Percentiles rank a stretch among this genome's conserved stretches.
Evolutionary conservation across 1,140 invertebrate species (phyloP).

Genomic region (Monomorium pharaonis): DNA sequence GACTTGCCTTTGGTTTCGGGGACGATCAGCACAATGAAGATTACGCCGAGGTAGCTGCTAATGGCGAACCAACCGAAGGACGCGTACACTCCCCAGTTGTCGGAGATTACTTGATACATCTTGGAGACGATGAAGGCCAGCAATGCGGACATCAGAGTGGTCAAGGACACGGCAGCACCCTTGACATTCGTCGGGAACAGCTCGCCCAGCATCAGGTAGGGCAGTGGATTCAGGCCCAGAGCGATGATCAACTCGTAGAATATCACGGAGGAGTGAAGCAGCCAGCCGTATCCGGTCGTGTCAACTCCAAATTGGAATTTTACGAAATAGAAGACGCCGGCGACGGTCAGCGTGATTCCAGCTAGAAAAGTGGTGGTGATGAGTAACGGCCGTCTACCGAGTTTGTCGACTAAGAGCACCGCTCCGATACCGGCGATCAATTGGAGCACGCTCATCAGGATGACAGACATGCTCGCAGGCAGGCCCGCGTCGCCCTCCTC

Average conservation of each 20-base stretch:
- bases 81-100: constrained; percentile 85
- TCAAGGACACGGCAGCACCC: constrained; percentile 85
- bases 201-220: constrained; percentile 88
- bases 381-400: constrained; percentile 86
- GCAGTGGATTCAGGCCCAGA: constrained; percentile 86
- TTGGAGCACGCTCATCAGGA: constrained; percentile 88
- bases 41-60: constrained; percentile 85
- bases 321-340: constrained; percentile 84
- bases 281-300: constrained; percentile 80
- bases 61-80: constrained; percentile 86
- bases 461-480: constrained; percentile 85
- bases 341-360: constrained; percentile 80
- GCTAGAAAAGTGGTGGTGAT: constrained; percentile 86
- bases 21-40: constrained; percentile 87
- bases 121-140: constrained; percentile 86
- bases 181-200: constrained; percentile 88
- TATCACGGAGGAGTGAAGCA: constrained; percentile 86
- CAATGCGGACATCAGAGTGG: constrained; percentile 81
- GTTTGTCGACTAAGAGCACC: constrained; percentile 85
- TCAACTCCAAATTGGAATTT: constrained; percentile 81
- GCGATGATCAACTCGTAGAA: constrained; percentile 87
- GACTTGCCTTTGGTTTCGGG: constrained; percentile 90
- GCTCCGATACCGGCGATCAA: constrained; percentile 87
- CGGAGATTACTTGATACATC: constrained; percentile 86
- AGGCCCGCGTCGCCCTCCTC: constrained; percentile 84